phyloP scores from a whole-genome alignment of 1,140 invertebrate species.

The Leptinotarsa texana region DNA sequence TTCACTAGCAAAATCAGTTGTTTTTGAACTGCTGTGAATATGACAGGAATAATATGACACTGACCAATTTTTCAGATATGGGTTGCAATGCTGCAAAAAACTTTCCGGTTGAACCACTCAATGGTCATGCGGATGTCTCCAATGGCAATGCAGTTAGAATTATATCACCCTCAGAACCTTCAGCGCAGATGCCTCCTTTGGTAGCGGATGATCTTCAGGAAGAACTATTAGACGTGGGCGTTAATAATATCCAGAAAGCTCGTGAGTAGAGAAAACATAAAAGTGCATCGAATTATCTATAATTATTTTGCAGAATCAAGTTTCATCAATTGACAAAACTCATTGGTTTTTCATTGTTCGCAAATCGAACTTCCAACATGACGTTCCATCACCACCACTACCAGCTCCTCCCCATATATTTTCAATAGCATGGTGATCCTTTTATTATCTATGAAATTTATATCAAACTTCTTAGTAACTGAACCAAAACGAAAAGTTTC shows the following conservation, averaged over 20 bases:
- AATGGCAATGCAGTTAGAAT: constrained; percentile 17
- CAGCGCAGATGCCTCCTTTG: constrained; percentile 37
- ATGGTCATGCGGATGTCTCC: constrained; percentile 31
- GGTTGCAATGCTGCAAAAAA: constrained; percentile 53
- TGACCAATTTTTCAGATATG: constrained; percentile 35
- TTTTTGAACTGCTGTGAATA: no score
- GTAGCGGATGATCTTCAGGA: constrained; percentile 46
- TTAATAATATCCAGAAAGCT: constrained; percentile 49
- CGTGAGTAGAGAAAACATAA: constrained; percentile 27
- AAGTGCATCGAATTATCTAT: not conserved
- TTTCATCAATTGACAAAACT: not conserved
- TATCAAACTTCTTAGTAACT: no score
- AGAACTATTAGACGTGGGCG: constrained; percentile 45
- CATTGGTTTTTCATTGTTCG: not conserved
- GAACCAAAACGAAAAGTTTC: no score
- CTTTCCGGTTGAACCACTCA: constrained; percentile 45
- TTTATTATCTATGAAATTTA: no score
- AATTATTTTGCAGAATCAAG: not conserved
- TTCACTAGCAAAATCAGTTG: no score
- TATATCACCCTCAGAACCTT: not conserved
- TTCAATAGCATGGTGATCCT: no score
- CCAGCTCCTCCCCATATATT: no score
- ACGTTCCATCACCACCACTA: no score
- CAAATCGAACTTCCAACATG: no score
- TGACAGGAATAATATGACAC: no score